Base-by-base conservation (phyloP, 2,113 vertebrate species). In the Oryzias curvinotus region DNA sequence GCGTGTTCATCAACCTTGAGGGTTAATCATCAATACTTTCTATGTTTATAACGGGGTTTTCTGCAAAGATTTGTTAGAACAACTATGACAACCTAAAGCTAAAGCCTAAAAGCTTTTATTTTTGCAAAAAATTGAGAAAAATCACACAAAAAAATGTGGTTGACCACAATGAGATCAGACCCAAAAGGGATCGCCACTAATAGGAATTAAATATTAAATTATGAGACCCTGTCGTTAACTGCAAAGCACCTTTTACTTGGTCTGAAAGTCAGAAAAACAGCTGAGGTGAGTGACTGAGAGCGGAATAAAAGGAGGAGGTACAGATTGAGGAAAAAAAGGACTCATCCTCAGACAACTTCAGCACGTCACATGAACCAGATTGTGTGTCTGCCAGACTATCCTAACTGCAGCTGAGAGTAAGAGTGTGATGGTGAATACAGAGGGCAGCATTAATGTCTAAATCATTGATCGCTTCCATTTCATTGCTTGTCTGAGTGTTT, bases 371-470 rank as follows among this genome's bases (percentile, higher is more conserved):
- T 75, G 78, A 73, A 72, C 56, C 71, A 86, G 81, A 88, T 88
- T 26, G 62, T 76, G 78, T 62, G 77, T 73, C 69, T 60, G 80
- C 71, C 84, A 88, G 86, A 87, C 87, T 77, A 83, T 85, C 81
- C 71, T 85, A 80, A 83, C 76, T 82, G 71, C 55, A 57, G 74
- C 69, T 46, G 81, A 85, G 74, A 80, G 84, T 66, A 76, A 71
- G 88, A 87, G 91, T 91, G 91, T 92, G 92, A 91, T 89, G 77
- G 88, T 82, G 91, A 93, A 93, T 92, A 92, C 91, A 91, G 88
- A 93, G 76, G 72, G 85, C 78, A 71, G 87, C 86, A 92, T 93
- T 93, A 92, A 88, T 91, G 88, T 91, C 90, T 90, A 91, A 91
- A 91, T 92, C 92, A 93, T 92, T 91, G 91, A 92, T 92, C 84